Base-by-base conservation (phyloP, 2,797 vertebrate genomes). In the Gadopsis marmoratus region DNA sequence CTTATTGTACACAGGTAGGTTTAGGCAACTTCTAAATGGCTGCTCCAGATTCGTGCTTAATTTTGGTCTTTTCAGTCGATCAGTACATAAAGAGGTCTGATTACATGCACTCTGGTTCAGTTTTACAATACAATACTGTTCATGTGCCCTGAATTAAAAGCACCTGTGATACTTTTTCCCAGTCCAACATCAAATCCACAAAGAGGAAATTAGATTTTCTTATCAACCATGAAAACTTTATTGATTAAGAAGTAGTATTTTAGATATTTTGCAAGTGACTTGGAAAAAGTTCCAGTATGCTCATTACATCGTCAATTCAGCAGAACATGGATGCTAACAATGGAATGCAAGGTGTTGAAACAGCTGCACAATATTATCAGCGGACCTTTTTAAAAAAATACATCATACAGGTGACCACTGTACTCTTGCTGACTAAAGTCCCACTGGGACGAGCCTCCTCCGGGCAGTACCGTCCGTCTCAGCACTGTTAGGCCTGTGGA, bases 281-380 rank as follows among this genome's bases (percentile, higher is more conserved):
- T 68, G 31, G 50, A 66, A 80, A 83, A 86, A 53, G 45, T 76
- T 92, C 71, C 65, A 84, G 64, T 83, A 78, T 69, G 33, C 74
- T 83, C 37, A 69, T 82, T 86, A 85, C 31, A 78, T 71, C 1
- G 31, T 87, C 56, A 89, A 74, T 87, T 87, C 68, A 83, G 76
- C 59, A 83, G 45, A 86, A 82, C 66, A 50, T 63, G 71, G 77
- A 81, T 86, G 79, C 82, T 84, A 91, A 91, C 82, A 90, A 86
- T 91, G 95, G 95, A 96, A 96, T 95, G 95, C 89, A 88, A 93
- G 85, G 83, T 85, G 83, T 90, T 86, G 86, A 86, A 90, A 87
- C 86, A 81, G 89, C 89, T 87, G 84, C 84, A 89, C 80, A 74
- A 74, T 84, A 84, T 66, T 54, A 77, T 61, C 84, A 84, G 86